Evolutionary conservation across 2,797 vertebrate species (phyloP), one percentile per base, ranked within the genome.

Genomic region (Bradypodion ventrale): DNA sequence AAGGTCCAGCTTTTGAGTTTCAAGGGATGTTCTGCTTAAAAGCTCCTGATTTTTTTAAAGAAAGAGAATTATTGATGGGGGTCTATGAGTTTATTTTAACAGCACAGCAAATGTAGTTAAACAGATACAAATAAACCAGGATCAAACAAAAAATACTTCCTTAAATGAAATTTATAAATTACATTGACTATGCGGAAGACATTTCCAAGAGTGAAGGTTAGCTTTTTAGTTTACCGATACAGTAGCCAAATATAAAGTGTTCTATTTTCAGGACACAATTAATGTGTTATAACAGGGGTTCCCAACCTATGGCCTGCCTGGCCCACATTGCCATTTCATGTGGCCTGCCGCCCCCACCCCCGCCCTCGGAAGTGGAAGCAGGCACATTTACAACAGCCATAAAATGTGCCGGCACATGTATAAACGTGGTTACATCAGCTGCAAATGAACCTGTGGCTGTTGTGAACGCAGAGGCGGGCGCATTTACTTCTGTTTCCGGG

Each of bases 1-100:
- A 81, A 99, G 96, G 65, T 99, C 98, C 62, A 98, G 88, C 91
- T 99, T 99, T 95, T 99, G 98, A 68, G 95, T 98, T 95, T 99
- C 99, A 86, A 99, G 95, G 2, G 98, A 91, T 6, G 96, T 97
- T 92, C 98, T 96, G 92, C 98, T 98, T 88, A 98, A 88, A 78
- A 99, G 97, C 89, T 99, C 98, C 99, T 99, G 89, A 82, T 84
- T 56, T 56, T 56, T 19, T 16, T 4, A 74, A 78, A 70, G 91
- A 75, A 80, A 87, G 1, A 83, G 23, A 88, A 87, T 89, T 84
- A 87, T 19, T 83, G 42, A 87, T 49, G 62, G n/a, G 52, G 86
- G 85, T n/a, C 1, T 37, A 15, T 3, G 1, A 8, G 25, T 27
- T 32, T 65, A 62, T 78, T 49, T 52, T 8, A 42, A 37, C 15